Conservation (phyloP, 2,113 vertebrate genomes). For the Amblyornis subalaris region DNA sequence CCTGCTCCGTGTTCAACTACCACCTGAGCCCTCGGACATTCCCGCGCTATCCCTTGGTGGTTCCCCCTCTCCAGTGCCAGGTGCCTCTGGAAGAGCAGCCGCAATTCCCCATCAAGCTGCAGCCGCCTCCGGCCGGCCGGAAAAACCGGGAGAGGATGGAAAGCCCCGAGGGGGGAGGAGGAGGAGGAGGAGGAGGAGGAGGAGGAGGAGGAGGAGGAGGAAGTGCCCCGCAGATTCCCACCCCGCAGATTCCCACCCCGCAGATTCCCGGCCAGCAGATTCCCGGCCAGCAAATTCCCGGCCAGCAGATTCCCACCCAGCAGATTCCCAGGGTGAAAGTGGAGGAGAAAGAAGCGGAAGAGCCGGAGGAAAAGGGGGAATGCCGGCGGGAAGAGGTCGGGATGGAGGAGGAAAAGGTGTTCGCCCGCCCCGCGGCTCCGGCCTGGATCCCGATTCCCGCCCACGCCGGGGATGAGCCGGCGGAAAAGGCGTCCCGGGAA, state of each 20-base stretch:
- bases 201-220: too few relatives aligned
- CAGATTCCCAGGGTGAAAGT: slow-evolving; percentile 51
- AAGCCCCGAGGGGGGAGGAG: background rate
- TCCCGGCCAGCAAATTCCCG: too few relatives aligned
- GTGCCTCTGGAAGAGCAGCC: slow-evolving; percentile 63
- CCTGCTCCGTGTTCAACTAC: slow-evolving; percentile 79
- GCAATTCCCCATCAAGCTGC: slow-evolving; percentile 74
- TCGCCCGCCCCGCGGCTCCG: slow-evolving; percentile 39
- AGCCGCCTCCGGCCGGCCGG: slow-evolving; percentile 68
- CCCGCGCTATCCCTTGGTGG: slow-evolving; percentile 73
- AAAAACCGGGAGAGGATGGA: slow-evolving; percentile 66
- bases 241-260: background rate
- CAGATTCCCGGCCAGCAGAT: too few relatives aligned
- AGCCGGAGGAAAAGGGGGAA: background rate
- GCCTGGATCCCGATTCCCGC: background rate
- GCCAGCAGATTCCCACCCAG: background rate
- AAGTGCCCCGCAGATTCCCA: background rate
- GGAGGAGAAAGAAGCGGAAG: slow-evolving; percentile 56
- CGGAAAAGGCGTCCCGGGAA: background rate
- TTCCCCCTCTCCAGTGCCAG: slow-evolving; percentile 66
- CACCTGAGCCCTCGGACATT: slow-evolving; percentile 79
- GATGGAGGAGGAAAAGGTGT: slow-evolving; percentile 2
- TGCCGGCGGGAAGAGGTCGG: too few relatives aligned
- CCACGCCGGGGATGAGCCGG: background rate
- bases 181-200: too few relatives aligned